Base-by-base conservation (phyloP, 2,113 vertebrate species). In the Crotophaga sulcirostris region DNA sequence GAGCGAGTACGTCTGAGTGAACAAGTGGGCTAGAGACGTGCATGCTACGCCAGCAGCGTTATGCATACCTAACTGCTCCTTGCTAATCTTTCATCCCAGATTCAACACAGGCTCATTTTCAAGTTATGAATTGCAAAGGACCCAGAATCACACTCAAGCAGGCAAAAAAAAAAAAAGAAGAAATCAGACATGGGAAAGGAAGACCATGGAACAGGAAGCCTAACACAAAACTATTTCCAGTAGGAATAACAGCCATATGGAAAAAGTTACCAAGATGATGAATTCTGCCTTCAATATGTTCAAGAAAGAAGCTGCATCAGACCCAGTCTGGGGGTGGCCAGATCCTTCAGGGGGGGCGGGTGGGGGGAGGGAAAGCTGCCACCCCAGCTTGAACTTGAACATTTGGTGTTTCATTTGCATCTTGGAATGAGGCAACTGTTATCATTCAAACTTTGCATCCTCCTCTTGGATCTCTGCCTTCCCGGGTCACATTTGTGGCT, bases 371-470 rank as follows among this genome's bases (percentile, higher is more conserved):
- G n/a, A 80, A 92, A 91, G 18, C 95, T 95, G 90, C 96, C 96
- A 97, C 92, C 93, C 85, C 83, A 93, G 88, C 92, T 93, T 95
- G 93, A 96, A 94, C 96, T 89, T 95, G 93, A 97, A 96, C 94
- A 97, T 97, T 97, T 97, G 94, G 92, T 96, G 94, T 96, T 97
- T 96, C 94, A 94, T 96, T 96, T 96, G 90, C 94, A 89, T 96
- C 90, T 93, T 96, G 90, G 94, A 96, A 96, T 40, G 76, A 90
- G 93, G 80, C 94, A 95, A 93, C 96, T 92, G 96, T 94, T 93
- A 87, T 60, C 93, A 89, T 94, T 96, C 93, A 95, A 97, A 96
- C 92, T 90, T 82, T 21, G 69, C 76, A 51, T 94, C 95, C 88
- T 79, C 34, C 49, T 31, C 86, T 95, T 96, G 96, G 94, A 96